Evolutionary conservation across 92 coral and sea anemone species (phyloP), one percentile per base, ranked within the genome.

Genomic region (Muricea muricata): DNA sequence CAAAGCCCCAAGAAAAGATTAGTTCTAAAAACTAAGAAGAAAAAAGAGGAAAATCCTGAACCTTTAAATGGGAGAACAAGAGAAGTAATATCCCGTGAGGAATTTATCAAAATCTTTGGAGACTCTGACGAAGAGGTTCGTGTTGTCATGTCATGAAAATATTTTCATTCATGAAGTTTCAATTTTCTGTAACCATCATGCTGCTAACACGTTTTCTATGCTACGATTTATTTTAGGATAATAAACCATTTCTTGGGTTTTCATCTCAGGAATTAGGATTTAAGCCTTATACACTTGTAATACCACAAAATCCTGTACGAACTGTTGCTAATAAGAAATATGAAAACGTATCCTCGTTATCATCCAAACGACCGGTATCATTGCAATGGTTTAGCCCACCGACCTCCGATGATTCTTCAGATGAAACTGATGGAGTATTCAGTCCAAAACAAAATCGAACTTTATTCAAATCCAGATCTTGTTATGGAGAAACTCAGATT

Each of bases 41-140:
- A 47, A 35, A 81, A 60, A 40, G 74, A 75, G 47, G 41, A 80
- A 29, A 75, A 60, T 47, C 56, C 65, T 29, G 82, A 63, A 65
- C 48, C 87, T 58, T 78, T 70, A 24, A 57, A 79, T 29, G 79
- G 78, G 80, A 61, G 63, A 21, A 88, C 80, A 47, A 79, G 70
- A 42, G 87, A 90, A 80, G 91, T 84, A 39, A 93, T 95, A 40
- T 85, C 97, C 18, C 88, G 85, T 28, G 94, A 93, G 50, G 85
- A 88, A 87, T 95, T 87, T 67, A 91, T 94, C 63, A 93, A 95
- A 90, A 95, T 95, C 80, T 95, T 95, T 90, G 98, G 98, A 78
- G 93, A 88, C 90, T 95, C 98, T 55, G 98, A 95, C 78, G 97
- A 95, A 78, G 98, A 95, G 97, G 98, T 95, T 93, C 82, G 91